A percentile compares a stretch with the other conserved stretches of the same genome.
These are phyloP conservation scores for Keiferia lycopersicella DNA, from an alignment of 2,888 invertebrate genomes.

Conservation along the genomic window DNA sequence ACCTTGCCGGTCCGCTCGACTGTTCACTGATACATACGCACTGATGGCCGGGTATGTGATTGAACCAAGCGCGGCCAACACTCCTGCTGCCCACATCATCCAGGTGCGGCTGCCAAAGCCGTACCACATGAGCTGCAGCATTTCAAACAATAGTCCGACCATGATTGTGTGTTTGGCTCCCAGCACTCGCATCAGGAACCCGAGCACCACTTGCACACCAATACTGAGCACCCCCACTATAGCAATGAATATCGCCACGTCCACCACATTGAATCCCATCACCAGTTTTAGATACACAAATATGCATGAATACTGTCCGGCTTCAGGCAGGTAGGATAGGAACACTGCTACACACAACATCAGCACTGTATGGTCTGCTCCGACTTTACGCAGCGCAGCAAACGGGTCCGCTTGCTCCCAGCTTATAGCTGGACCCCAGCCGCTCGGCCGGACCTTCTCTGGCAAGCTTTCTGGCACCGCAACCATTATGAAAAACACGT, in stretches of 20 bases:
- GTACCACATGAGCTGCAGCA: constrained; percentile 98
- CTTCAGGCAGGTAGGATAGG: constrained; percentile 98
- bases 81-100: constrained; percentile 99
- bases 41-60: constrained; percentile 99
- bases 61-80: constrained; percentile 96
- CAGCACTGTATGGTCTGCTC: constrained; percentile 96
- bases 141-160: constrained; percentile 97
- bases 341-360: constrained; percentile 99
- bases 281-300: constrained; percentile 99
- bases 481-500: constrained; percentile 98
- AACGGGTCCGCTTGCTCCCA: constrained; percentile 99
- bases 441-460: constrained; percentile 90
- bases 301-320: constrained; percentile 99
- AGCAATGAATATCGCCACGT: constrained; percentile 99
- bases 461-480: constrained; percentile 99
- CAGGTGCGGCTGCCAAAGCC: constrained; percentile 97
- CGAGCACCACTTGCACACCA: constrained; percentile 94
- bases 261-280: constrained; percentile 96
- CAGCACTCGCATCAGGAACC: constrained; percentile 89
- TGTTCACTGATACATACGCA: constrained; percentile 98
- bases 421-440: constrained; percentile 93
- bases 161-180: constrained; percentile 99
- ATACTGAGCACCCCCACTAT: constrained; percentile 98
- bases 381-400: constrained; percentile 93
- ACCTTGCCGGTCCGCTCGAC: constrained; percentile 98